Evolutionary conservation across 1,140 invertebrate species (phyloP).

Genomic region (Papilio glaucus): DNA sequence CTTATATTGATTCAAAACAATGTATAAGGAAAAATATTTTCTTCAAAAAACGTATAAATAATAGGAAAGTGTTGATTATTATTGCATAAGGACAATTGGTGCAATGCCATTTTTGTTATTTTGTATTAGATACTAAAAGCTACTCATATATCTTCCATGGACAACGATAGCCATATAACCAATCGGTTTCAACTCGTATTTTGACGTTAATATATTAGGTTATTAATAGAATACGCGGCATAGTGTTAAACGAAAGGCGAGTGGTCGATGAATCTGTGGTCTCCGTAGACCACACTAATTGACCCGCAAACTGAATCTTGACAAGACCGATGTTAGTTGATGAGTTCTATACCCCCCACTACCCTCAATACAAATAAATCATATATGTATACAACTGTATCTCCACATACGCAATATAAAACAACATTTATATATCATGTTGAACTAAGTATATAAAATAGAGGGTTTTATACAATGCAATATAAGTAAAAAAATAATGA

Average conservation of each 20-base stretch:
- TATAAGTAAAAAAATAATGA: constrained; percentile 43
- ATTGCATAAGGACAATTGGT: background rate
- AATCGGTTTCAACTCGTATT: constrained; percentile 7
- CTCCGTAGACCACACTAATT: background rate
- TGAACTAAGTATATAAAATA: constrained; percentile 25
- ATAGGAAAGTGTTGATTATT: background rate
- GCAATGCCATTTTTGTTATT: background rate
- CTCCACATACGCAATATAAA: constrained; percentile 9
- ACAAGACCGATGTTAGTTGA: constrained; percentile 30
- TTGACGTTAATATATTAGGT: background rate
- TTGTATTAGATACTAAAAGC: background rate
- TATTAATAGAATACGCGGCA: constrained; percentile 3
- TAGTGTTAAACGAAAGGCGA: constrained; percentile 17
- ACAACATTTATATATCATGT: constrained; percentile 15
- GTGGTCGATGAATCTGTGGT: constrained; percentile 7
- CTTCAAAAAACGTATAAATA: background rate
- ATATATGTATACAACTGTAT: background rate
- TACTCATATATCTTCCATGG: background rate
- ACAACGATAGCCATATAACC: background rate
- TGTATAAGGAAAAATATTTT: background rate
- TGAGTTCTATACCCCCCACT: background rate
- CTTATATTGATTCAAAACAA: background rate
- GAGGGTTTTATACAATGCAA: constrained; percentile 53
- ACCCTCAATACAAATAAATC: background rate
- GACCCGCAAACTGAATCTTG: constrained; percentile 17